Percentiles rank a stretch among this genome's conserved stretches.
Evolutionary conservation across 53 echinoderm and acorn worm species (phyloP).

Genomic region (Actinopyga echinites): DNA sequence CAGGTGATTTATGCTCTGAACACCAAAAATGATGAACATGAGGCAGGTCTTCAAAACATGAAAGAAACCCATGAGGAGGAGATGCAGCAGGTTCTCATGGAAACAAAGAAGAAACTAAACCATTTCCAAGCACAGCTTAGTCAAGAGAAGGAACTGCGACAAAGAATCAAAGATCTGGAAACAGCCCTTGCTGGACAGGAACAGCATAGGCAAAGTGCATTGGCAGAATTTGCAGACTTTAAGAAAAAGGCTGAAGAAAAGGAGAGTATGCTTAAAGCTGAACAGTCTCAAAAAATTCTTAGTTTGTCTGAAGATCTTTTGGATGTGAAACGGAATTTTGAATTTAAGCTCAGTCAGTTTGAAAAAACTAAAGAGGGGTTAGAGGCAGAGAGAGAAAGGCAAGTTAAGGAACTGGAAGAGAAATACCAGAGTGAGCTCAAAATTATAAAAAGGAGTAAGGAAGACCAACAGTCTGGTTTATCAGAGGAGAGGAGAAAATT

Average conservation of each 20-base stretch:
- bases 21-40: conserved; percentile 99
- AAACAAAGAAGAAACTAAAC: conserved; percentile 78
- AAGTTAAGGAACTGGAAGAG: conserved; percentile 56
- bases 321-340: conserved; percentile 83
- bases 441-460: conserved; percentile 55
- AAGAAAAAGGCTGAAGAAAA: conserved; percentile 63
- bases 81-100: conserved; percentile 71
- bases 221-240: conserved; percentile 70
- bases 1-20: conserved; percentile 99
- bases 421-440: conserved; percentile 70
- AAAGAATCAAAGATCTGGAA: conserved; percentile 75
- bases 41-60: conserved; percentile 74
- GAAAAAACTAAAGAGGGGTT: conserved; percentile 65
- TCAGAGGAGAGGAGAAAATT: conserved; percentile 68
- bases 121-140: conserved; percentile 78
- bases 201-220: conserved; percentile 59
- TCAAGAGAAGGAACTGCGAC: conserved; percentile 75
- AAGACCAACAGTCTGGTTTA: conserved; percentile 51
- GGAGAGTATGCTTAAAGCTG: conserved; percentile 70
- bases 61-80: conserved; percentile 94
- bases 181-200: conserved; percentile 66
- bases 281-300: conserved; percentile 85
- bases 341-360: conserved; percentile 79
- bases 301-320: conserved; percentile 82
- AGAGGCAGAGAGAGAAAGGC: conserved; percentile 61